Percentiles rank a stretch among this genome's conserved stretches.
Evolutionary conservation across 2,888 invertebrate species (phyloP).

Genomic region (Agriopis leucophaearia): DNA sequence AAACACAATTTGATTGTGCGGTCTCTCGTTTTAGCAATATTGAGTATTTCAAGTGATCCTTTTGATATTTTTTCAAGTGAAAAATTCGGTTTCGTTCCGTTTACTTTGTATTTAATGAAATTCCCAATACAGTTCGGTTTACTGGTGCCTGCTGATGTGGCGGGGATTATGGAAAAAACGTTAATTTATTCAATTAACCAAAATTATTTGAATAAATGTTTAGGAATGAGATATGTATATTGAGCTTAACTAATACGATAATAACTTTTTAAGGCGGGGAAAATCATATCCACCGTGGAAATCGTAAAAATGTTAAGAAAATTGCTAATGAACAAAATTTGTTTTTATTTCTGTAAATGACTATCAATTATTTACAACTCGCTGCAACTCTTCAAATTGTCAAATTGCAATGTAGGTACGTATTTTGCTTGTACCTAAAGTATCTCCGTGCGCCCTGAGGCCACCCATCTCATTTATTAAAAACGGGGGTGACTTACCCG

Average conservation of each 20-base stretch:
- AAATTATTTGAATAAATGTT: constrained; percentile 38
- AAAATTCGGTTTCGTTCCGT: constrained; percentile 76
- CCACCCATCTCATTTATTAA: constrained; percentile 67
- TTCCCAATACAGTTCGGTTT: constrained; percentile 66
- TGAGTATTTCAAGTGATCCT: constrained; percentile 71
- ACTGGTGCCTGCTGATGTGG: constrained; percentile 41
- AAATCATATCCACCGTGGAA: no score
- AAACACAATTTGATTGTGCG: constrained; percentile 76
- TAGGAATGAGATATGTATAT: not conserved
- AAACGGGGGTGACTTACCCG: constrained; percentile 60
- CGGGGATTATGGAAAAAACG: constrained; percentile 53
- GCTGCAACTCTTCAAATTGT: not conserved
- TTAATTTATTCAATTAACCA: constrained; percentile 66
- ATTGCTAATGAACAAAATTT: no score
- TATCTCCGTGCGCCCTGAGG: constrained; percentile 49
- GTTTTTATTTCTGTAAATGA: not conserved
- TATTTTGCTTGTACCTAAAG: constrained; percentile 14
- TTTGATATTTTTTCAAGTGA: constrained; percentile 78
- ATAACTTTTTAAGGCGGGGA: not conserved
- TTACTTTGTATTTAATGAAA: constrained; percentile 77
- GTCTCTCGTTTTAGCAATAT: constrained; percentile 74
- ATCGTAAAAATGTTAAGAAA: no score
- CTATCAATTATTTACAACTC: not conserved
- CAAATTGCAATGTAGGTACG: not conserved
- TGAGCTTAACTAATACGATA: no score